Base-by-base conservation (phyloP, 2,888 invertebrate genomes). In the Eudasyphora cyanicolor region DNA sequence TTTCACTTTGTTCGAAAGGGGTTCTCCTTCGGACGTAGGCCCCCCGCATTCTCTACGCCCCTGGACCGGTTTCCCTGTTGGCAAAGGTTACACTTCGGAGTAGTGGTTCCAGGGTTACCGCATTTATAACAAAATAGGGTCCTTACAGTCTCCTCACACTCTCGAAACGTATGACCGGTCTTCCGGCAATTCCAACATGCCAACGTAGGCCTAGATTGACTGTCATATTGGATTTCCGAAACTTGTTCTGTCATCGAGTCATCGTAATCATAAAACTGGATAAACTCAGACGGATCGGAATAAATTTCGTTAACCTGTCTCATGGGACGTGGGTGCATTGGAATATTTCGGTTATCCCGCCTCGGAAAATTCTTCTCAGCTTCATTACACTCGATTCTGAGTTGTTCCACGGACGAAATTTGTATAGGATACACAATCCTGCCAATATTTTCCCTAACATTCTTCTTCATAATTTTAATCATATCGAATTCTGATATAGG, bases 391-490 rank as follows among this genome's bases (percentile, higher is more conserved):
- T 79, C 74, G 8, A 27, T 42, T 27, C 79, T 38, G 7, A 79
- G 14, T 12, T 79, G 79, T 45, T 79, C 79, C 1, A 80, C 70
- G 4, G 54, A 21, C 10, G 57, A 75, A 0, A 75, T 21, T 0
- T 3, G n/a, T 42, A 75, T 69, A 12, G 75, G 69, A 21, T 80
- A 80, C 0, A 80, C 75, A 12, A 75, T 17, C n/a, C 27, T 19
- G 0, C 14, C 67, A 6, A 74, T 1, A n/a, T 29, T 27, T 10
- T 74, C 67, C 10, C 27, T 27, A 5, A 79, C 35, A 17, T 79
- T 79, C 17, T 64, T 74, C 17, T 79, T 79, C 14, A 80, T 24
- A 0, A 79, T 74, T 29, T 57, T 79, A 12, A 79, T 69, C 10
- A 79, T 49, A 4, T 79, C 79, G 3, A 35, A 35, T 38, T 79